Conservation (phyloP, 2,797 vertebrate genomes). For the Syngnathus rostellatus region DNA sequence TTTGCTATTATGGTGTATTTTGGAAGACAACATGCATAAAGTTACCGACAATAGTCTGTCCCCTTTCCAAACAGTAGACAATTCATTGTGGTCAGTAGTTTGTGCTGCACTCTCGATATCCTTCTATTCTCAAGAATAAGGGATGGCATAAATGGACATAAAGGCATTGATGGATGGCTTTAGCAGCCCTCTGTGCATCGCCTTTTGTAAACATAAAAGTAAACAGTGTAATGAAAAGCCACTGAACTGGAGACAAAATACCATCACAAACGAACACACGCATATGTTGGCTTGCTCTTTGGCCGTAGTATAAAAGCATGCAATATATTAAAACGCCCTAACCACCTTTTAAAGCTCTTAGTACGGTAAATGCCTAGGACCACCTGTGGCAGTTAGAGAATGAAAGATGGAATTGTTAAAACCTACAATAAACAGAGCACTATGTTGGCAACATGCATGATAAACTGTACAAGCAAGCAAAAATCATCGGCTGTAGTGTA, state of each 20-base stretch:
- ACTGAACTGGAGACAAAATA: neutral
- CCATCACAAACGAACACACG: neutral
- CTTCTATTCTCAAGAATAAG: constrained; percentile 44
- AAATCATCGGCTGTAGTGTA: neutral
- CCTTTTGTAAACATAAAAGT: constrained; percentile 23
- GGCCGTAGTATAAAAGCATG: neutral
- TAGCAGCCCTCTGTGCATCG: constrained; percentile 29
- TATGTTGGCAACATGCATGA: neutral
- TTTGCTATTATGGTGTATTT: neutral
- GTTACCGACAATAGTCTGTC: neutral
- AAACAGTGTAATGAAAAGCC: constrained; percentile 5
- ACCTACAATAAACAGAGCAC: neutral
- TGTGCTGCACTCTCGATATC: constrained; percentile 39
- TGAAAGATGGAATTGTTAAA: neutral
- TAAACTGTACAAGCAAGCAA: neutral
- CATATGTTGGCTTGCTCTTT: neutral
- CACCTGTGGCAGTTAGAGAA: neutral
- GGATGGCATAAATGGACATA: constrained; percentile 21
- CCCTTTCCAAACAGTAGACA: constrained; percentile 36
- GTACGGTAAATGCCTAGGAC: neutral
- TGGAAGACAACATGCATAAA: neutral
- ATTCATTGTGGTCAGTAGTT: constrained; percentile 38
- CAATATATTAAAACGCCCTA: neutral
- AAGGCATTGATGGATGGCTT: constrained; percentile 23
- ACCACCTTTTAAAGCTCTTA: neutral